Evolutionary conservation across 2,113 vertebrate genomes (phyloP).

Genomic region (Rhinopomastus cyanomelas): DNA sequence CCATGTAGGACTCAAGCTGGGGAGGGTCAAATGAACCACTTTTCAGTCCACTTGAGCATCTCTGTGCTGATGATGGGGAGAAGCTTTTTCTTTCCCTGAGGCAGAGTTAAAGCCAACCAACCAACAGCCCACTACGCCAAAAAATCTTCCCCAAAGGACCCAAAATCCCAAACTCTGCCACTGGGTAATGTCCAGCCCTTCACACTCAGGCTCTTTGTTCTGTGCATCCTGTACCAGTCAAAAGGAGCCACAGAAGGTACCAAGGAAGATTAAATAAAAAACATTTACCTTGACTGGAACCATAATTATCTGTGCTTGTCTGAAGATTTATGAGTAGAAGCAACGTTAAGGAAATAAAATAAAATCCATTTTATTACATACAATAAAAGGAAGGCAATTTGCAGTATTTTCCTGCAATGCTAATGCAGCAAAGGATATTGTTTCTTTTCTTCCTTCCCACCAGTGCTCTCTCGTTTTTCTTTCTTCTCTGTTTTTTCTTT

Average conservation of each 20-base stretch:
- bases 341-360: conserved; percentile 74
- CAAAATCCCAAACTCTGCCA: background rate
- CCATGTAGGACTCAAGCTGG: background rate
- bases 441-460: conserved; percentile 92
- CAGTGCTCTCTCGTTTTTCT: conserved; percentile 89
- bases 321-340: conserved; percentile 90
- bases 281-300: conserved; percentile 73
- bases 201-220: background rate
- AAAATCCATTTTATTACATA: conserved; percentile 7
- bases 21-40: background rate
- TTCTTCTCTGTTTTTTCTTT: conserved; percentile 94
- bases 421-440: conserved; percentile 87
- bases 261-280: background rate
- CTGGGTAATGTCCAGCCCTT: background rate
- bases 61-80: background rate
- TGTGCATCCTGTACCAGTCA: background rate
- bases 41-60: background rate
- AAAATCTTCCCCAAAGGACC: background rate
- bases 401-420: background rate
- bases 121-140: background rate
- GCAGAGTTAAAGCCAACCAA: background rate
- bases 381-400: background rate
- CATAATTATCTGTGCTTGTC: conserved; percentile 92
- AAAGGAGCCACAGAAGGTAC: accelerated
- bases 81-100: accelerated